Percentiles rank a stretch among this genome's conserved stretches.
Evolutionary conservation across 1,140 invertebrate genomes (phyloP).

Genomic region (Temnothorax curvispinosus): DNA sequence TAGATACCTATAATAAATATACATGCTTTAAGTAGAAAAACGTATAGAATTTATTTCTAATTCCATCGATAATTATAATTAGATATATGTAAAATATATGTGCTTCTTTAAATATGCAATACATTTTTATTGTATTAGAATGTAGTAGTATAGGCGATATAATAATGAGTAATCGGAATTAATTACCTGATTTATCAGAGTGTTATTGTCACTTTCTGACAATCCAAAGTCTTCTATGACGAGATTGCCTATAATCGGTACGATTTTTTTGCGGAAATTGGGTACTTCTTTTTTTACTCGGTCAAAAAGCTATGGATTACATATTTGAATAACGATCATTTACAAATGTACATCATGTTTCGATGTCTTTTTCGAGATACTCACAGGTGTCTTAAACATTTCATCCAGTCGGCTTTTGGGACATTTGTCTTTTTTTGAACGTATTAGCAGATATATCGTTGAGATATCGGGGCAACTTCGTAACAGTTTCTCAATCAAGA

Average conservation of each 20-base stretch:
- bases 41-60: no score
- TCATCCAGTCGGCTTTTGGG: not conserved
- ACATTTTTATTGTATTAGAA: no score
- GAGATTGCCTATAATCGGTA: conserved; percentile 89
- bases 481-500: conserved; percentile 95
- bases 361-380: not conserved
- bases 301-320: conserved; percentile 85
- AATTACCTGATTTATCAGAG: conserved; percentile 83
- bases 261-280: conserved; percentile 89
- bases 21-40: no score
- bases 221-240: conserved; percentile 88
- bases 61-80: no score
- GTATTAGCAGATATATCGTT: conserved; percentile 86
- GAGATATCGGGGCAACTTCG: conserved; percentile 90
- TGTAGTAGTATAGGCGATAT: no score
- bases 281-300: conserved; percentile 86
- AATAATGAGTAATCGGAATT: no score
- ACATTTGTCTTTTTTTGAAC: not conserved
- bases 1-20: no score
- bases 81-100: no score
- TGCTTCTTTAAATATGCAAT: no score
- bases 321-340: no score
- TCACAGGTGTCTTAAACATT: not conserved
- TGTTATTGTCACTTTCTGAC: conserved; percentile 87
- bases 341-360: no score